Conservation (phyloP, 2,113 vertebrate genomes). For the Lasiurus cinereus region DNA sequence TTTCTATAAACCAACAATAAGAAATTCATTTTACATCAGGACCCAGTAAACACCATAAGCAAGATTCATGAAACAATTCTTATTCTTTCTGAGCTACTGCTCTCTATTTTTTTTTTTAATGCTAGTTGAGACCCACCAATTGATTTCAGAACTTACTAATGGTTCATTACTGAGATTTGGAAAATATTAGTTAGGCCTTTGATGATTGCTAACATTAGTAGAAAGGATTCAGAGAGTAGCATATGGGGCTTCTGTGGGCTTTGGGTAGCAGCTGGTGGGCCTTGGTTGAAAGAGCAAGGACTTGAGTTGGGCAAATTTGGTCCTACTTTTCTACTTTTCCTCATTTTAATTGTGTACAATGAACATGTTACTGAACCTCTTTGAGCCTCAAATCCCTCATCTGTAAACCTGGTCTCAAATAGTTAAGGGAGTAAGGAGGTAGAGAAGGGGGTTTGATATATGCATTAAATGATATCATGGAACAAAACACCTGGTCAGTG, state of each 20-base stretch:
- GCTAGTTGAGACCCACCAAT: not conserved
- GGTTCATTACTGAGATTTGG: conserved; percentile 5
- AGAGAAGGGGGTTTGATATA: not conserved
- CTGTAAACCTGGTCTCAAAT: conserved; percentile 4
- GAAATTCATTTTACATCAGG: conserved; percentile 26
- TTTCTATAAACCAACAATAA: conserved; percentile 31
- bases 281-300: conserved; percentile 42
- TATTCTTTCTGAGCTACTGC: conserved; percentile 35
- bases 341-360: conserved; percentile 61
- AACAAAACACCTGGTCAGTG: not conserved
- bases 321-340: conserved; percentile 27
- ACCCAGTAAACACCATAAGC: not conserved
- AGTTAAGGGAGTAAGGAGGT: not conserved
- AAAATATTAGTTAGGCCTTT: not conserved
- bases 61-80: not conserved
- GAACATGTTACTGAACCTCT: conserved; percentile 12
- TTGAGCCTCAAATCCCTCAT: conserved; percentile 47
- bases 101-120: not conserved
- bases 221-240: conserved; percentile 2
- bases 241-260: not conserved
- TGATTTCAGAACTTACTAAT: conserved; percentile 54
- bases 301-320: conserved; percentile 50
- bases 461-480: not conserved
- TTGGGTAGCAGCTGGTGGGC: not conserved
- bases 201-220: not conserved